A percentile compares a stretch with the other conserved stretches of the same genome.
phyloP scores from a whole-genome alignment of 2,888 invertebrate genomes.

The Perdita meconis region DNA sequence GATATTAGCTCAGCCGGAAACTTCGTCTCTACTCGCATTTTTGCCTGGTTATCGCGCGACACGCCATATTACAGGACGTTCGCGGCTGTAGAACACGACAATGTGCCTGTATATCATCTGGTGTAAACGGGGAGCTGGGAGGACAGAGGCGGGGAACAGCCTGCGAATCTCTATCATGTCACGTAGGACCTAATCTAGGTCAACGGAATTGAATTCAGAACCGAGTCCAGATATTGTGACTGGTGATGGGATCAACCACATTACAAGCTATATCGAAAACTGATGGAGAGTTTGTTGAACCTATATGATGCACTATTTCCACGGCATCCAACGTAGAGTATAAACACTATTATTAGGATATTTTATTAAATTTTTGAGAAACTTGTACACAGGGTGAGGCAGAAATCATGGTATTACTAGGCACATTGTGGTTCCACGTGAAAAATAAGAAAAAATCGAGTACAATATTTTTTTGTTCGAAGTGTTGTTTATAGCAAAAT shows the following conservation, averaged over 20 bases:
- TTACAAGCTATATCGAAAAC: background rate
- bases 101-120: conserved; percentile 13
- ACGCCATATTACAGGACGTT: conserved; percentile 15
- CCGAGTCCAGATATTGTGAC: conserved; percentile 35
- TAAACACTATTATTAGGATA: too few relatives aligned
- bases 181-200: conserved; percentile 73
- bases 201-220: conserved; percentile 74
- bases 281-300: background rate
- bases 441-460: too few relatives aligned
- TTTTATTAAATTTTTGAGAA: too few relatives aligned
- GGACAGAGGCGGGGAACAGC: conserved; percentile 24
- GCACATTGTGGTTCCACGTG: too few relatives aligned
- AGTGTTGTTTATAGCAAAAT: too few relatives aligned
- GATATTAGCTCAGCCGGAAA: conserved; percentile 30
- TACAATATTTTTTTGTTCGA: too few relatives aligned
- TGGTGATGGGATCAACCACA: conserved; percentile 15
- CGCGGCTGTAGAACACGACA: conserved; percentile 1
- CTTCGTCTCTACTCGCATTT: background rate
- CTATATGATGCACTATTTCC: too few relatives aligned
- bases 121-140: conserved; percentile 8
- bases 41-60: conserved; percentile 12
- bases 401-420: too few relatives aligned
- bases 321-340: too few relatives aligned
- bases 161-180: conserved; percentile 60
- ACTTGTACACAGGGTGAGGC: too few relatives aligned